These are phyloP conservation scores for Dicerorhinus sumatrensis DNA, from an alignment of 2,113 vertebrate species.

Conservation along the genomic window DNA sequence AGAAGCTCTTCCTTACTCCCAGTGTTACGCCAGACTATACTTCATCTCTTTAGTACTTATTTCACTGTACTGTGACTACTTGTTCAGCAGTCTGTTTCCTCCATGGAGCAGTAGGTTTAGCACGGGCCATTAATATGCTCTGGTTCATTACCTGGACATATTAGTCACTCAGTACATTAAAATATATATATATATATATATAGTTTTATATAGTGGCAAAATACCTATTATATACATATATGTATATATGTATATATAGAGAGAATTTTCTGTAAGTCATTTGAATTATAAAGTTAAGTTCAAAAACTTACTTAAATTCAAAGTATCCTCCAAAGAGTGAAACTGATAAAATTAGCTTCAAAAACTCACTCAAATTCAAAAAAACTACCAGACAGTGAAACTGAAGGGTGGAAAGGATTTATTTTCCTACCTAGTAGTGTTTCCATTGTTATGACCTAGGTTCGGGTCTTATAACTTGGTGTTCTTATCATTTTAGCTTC, in stretches of 20 bases:
- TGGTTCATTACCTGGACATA: background rate
- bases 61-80: background rate
- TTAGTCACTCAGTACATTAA: background rate
- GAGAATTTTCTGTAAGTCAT: background rate
- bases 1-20: background rate
- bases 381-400: background rate
- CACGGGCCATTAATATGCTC: background rate
- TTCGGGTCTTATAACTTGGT: background rate
- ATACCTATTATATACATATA: too few relatives aligned
- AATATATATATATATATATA: background rate
- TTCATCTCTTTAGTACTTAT: background rate
- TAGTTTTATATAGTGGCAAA: too few relatives aligned
- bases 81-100: background rate
- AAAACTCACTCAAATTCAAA: background rate
- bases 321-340: background rate
- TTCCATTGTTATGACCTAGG: background rate
- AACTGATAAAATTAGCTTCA: slow-evolving; percentile 15
- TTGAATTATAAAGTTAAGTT: slow-evolving; percentile 45
- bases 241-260: background rate
- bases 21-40: background rate
- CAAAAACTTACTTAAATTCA: slow-evolving; percentile 31
- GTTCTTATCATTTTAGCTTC: background rate
- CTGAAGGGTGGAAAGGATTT: background rate
- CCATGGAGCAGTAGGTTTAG: background rate
- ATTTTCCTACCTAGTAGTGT: background rate